A percentile compares a stretch with the other conserved stretches of the same genome.
Evolutionary conservation across 2,888 invertebrate species (phyloP).

Genomic region (Heteropelma amictum): DNA sequence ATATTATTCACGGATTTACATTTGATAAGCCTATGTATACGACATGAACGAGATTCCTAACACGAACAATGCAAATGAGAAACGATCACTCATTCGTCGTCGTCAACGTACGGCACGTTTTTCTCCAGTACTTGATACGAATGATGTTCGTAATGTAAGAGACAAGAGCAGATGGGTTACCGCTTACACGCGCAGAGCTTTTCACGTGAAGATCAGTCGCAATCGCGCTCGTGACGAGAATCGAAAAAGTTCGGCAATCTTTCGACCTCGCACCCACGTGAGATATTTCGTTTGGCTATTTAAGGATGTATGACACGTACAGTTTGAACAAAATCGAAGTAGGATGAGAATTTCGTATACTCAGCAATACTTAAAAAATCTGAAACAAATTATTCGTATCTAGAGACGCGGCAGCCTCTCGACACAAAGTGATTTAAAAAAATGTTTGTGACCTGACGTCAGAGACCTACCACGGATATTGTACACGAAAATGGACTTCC

Average conservation of each 20-base stretch:
- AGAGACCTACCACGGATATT: too few species aligned
- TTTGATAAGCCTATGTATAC: neutral
- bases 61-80: conserved; percentile 73
- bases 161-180: conserved; percentile 67
- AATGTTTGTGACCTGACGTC: too few species aligned
- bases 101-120: conserved; percentile 41
- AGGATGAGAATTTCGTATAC: too few species aligned
- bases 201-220: conserved; percentile 62
- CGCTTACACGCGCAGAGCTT: conserved; percentile 66
- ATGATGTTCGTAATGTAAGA: conserved; percentile 6
- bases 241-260: conserved; percentile 49
- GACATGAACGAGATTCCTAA: conserved; percentile 66
- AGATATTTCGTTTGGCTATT: conserved; percentile 15
- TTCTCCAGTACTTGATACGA: neutral
- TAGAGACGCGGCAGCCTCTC: too few species aligned
- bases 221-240: conserved; percentile 70
- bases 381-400: too few species aligned
- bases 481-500: too few species aligned
- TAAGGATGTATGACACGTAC: too few species aligned
- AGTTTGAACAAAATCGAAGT: too few species aligned
- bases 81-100: conserved; percentile 66
- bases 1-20: neutral
- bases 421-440: too few species aligned
- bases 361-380: too few species aligned
- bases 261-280: conserved; percentile 7